Percentiles rank a stretch among this genome's conserved stretches.
These are phyloP conservation scores for Oryzias woworae DNA, from an alignment of 2,113 vertebrate genomes.

Conservation along the genomic window DNA sequence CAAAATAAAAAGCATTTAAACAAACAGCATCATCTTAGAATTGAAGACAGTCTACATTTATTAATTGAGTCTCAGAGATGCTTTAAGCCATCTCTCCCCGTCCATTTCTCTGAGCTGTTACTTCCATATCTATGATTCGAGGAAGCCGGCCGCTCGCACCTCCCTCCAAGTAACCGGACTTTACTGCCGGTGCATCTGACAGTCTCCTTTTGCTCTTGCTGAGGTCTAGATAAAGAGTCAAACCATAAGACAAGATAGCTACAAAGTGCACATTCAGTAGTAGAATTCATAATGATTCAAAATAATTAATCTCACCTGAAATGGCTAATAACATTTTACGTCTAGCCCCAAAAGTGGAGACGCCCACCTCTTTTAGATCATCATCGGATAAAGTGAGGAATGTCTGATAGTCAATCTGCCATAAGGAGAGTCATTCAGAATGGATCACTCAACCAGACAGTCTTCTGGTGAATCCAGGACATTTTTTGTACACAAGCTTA, in stretches of 20 bases:
- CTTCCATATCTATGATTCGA: conserved; percentile 71
- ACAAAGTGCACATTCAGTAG: background rate
- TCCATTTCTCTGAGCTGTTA: conserved; percentile 64
- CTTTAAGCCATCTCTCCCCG: conserved; percentile 63
- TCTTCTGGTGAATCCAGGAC: background rate
- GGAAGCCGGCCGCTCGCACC: conserved; percentile 81
- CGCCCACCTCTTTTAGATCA: conserved; percentile 82
- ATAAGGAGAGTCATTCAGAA: conserved; percentile 19
- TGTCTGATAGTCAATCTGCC: conserved; percentile 81
- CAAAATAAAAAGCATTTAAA: background rate
- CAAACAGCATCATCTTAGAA: no score
- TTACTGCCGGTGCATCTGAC: conserved; percentile 67
- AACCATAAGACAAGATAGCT: background rate
- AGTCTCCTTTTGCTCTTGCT: conserved; percentile 73
- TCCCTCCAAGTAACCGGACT: conserved; percentile 77
- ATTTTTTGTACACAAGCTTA: conserved; percentile 23
- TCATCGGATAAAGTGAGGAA: conserved; percentile 82
- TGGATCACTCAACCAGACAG: background rate
- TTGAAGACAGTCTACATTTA: no score
- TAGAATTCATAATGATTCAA: background rate
- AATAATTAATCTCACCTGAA: conserved; percentile 60
- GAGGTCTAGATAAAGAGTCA: conserved; percentile 62
- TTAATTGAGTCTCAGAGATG: background rate
- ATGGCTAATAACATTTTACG: conserved; percentile 82
- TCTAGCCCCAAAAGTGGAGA: conserved; percentile 80